Evolutionary conservation across 2,797 vertebrate genomes (phyloP).

Genomic region (Catamblyrhynchus diadema): DNA sequence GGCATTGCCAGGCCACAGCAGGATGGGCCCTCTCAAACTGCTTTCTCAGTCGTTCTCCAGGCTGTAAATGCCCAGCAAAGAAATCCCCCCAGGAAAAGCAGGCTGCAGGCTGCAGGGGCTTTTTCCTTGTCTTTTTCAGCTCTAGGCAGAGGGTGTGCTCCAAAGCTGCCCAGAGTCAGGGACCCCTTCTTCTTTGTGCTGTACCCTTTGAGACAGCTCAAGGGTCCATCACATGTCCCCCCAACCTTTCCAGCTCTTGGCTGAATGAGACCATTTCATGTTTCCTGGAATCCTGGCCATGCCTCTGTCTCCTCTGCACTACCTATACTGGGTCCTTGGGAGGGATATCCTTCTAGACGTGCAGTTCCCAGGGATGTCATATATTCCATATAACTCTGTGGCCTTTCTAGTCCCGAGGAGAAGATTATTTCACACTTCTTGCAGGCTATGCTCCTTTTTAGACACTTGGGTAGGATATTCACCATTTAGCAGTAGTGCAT

Average conservation of each 20-base stretch:
- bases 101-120: neutral
- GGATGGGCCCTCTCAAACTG: accelerated
- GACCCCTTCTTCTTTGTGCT: neutral
- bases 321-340: neutral
- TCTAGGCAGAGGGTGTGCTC: neutral
- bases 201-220: neutral
- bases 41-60: neutral
- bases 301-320: neutral
- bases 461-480: neutral
- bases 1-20: neutral
- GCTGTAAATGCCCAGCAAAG: neutral
- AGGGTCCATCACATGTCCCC: neutral
- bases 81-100: neutral
- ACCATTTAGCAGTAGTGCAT: neutral
- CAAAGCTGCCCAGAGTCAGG: neutral
- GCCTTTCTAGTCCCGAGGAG: neutral
- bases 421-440: neutral
- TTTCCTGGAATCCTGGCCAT: neutral
- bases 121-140: neutral
- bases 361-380: accelerated
- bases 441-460: neutral
- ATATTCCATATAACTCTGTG: neutral
- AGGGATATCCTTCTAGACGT: neutral
- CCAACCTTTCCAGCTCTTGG: neutral
- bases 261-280: neutral